Base-by-base conservation (phyloP, 92 coral and sea anemone genomes). In the Diadumene lineata region DNA sequence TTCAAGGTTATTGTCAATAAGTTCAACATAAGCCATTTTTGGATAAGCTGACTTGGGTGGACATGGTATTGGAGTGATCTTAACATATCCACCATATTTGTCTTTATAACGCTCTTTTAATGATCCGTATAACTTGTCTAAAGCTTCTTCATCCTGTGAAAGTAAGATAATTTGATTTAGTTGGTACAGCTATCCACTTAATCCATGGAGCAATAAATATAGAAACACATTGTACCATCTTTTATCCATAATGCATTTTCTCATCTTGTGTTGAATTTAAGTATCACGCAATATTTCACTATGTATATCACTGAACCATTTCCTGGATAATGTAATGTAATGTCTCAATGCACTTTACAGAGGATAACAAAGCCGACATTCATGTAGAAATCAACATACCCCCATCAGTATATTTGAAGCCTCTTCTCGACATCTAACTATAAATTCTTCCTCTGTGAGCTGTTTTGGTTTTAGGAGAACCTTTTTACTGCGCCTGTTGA, bases 21-120 rank as follows among this genome's bases (percentile, higher is more conserved):
- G 69, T 69, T 96, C 99, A 25, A 89, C 99, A 65, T 92, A 96
- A 34, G 99, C 99, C 99, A 96, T 96, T 65, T 81, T 86, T 24
- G 99, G 99, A 26, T 81, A 92, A 16, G 86, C 68, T 1, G 92
- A 86, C 29, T 86, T 83, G 1, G 94, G 81, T 63, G 99, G 97
- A 69, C 85, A 87, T 4, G 97, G 96, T 66, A 96, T 92, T 13
- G 66, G 88, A 29, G 86, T 81, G 34, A 96, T 84, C 50, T 68
- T 74, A 1, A 92, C 97, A 89, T 86, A 96, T 18, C 89, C 86
- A 46, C 99, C 99, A 77, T 96, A 96, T 83, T 86, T 73, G 83
- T 92, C 97, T 67, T 72, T 31, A 64, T 96, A 96, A 55, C 99
- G 81, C 10, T 87, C 87, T 58, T 86, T 93, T 26, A 96, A 82